Evolutionary conservation across 2,113 vertebrate genomes (phyloP).

Genomic region (Apteryx owenii): DNA sequence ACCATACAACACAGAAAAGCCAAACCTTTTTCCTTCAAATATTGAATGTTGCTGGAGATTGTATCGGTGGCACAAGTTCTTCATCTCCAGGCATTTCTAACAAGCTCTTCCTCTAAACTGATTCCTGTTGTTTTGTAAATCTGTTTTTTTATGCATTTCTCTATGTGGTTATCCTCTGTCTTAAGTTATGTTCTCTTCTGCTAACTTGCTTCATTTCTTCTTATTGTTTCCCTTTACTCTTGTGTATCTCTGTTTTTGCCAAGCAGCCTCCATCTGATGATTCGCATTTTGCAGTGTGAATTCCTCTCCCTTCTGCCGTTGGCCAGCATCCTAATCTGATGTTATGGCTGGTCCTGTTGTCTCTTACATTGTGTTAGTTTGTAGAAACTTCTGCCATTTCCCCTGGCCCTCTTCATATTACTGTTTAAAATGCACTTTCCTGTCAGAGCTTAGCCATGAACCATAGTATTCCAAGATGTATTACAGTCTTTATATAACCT

Average conservation of each 20-base stretch:
- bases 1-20: not conserved
- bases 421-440: not conserved
- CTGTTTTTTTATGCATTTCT: not conserved
- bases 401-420: not conserved
- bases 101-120: not conserved
- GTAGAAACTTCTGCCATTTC: not conserved
- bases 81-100: not conserved
- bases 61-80: not conserved
- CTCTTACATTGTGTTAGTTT: not conserved
- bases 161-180: not conserved
- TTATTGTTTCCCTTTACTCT: not conserved
- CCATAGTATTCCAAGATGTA: not conserved
- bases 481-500: not conserved
- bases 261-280: not conserved
- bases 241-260: not conserved
- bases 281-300: not conserved
- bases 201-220: not conserved
- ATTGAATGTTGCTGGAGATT: not conserved
- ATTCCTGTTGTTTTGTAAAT: not conserved
- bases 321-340: not conserved
- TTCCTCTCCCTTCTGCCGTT: not conserved
- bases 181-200: not conserved
- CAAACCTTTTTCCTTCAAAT: not conserved
- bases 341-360: not conserved
- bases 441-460: not conserved